Evolutionary conservation across 2,113 vertebrate species (phyloP).

Genomic region (Myotis lucifugus): DNA sequence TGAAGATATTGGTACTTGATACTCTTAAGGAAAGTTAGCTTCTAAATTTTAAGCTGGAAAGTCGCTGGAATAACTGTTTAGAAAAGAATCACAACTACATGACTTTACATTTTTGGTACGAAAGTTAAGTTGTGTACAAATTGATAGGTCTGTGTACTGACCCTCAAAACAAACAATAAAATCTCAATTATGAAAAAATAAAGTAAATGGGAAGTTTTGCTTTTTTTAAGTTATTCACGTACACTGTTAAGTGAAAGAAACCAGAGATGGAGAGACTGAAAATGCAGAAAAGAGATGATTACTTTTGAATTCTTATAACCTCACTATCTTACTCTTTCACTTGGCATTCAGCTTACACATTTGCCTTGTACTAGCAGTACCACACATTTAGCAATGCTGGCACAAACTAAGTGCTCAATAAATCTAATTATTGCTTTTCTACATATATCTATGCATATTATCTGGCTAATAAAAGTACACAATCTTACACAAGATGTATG

Average conservation of each 20-base stretch:
- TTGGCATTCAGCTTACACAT: slow-evolving; percentile 49
- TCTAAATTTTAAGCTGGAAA: no score
- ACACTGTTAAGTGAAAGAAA: slow-evolving; percentile 15
- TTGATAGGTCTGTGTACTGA: no score
- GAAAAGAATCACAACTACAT: no score
- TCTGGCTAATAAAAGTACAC: not conserved
- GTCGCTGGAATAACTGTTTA: no score
- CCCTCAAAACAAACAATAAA: no score
- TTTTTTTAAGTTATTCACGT: slow-evolving; percentile 27
- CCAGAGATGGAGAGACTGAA: not conserved
- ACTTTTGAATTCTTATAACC: slow-evolving; percentile 54
- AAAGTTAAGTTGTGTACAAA: no score
- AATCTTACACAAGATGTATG: slow-evolving; percentile 37
- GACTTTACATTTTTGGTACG: no score
- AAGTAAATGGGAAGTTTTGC: not conserved
- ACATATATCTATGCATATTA: not conserved
- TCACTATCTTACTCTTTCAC: not conserved
- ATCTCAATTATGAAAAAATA: not conserved
- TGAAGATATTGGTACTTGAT: no score
- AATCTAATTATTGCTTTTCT: slow-evolving; percentile 28
- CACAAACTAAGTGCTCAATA: slow-evolving; percentile 42
- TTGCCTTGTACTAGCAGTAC: not conserved
- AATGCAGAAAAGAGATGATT: slow-evolving; percentile 1
- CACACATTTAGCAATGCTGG: slow-evolving; percentile 26
- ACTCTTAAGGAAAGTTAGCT: no score